Base-by-base conservation (phyloP, 2,113 vertebrate genomes). In the Paedocypris sp. region DNA sequence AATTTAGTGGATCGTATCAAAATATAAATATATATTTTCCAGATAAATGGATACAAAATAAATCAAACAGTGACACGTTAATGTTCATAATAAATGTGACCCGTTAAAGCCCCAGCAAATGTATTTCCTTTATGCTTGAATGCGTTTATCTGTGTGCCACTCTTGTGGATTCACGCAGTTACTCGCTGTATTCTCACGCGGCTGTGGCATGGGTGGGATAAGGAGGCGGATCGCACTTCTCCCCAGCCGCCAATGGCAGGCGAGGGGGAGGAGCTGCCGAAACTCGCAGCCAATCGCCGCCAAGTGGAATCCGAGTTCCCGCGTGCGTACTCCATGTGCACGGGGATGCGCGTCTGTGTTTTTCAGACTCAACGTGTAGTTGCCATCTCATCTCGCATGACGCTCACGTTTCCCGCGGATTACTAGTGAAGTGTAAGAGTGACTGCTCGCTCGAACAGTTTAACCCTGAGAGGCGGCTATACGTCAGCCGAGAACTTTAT, bases 311-410 rank as follows among this genome's bases (percentile, higher is more conserved):
- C 51, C 35, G 56, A 11, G 26, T 61, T 69, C 57, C 77, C 82
- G 73, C 84, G 83, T 87, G 84, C 68, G 69, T 38, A n/a, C 8
- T 50, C 69, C 86, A 87, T 82, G 84, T 86, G 86, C 80, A 70
- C 35, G 57, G 65, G 65, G 47, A 68, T 75, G 75, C 78, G 74
- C 46, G 54, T 62, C 49, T 38, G 56, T 58, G 41, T 60, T 58
- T 38, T 48, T 59, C 46, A 82, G 75, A 76, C 71, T 67, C 78
- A 79, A 80, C 80, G 80, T 42, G 72, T 73, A 70, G 61, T 74
- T 76, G 73, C 74, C 67, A 58, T 62, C 63, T 67, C 67, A 61
- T 68, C 63, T 73, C 72, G 67, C 31, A 42, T 66, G 73, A 56
- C 54, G 36, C 77, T 85, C 82, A 84, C 79, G 82, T 84, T 83